Base-by-base conservation (phyloP, 2,797 vertebrate species). In the Paedocypris micromegethes region DNA sequence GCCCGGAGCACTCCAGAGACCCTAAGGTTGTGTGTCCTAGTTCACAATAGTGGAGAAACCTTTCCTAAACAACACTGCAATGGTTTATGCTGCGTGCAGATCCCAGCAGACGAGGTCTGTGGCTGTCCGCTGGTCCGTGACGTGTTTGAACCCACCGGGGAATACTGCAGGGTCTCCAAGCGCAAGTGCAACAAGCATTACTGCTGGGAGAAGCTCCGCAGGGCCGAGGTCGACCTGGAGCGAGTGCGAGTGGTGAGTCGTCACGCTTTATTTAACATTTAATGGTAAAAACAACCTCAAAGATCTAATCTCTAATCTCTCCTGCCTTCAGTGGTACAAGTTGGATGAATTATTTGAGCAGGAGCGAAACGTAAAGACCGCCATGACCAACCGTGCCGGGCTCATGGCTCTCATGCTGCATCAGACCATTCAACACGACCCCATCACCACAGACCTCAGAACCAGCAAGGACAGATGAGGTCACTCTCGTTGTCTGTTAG, bases 361-460 rank as follows among this genome's bases (percentile, higher is more conserved):
- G 84, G 94, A 96, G 80, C 90, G 94, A 4, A 95, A 95, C 3
- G 90, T 95, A 0, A 87, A 92, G 45, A 91, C 91, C 3, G 94
- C 94, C 3, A 95, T 96, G 94, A 94, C 94, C 0, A 95, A 95
- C 67, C 85, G 91, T 0, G 91, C 91, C 0, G 94, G 94, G 0
- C 82, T 96, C 6, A 76, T 96, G 79, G 94, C 94, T 38, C 87
- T 96, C 49, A 96, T 96, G 93, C 81, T 96, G 61, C 94, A 96
- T 77, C 94, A 96, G 65, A 95, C 94, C 9, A 96, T 96, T 74
- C 94, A 96, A 58, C 94, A 96, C 0, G 94, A 96, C 80, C 93
- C 94, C 0, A 86, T 91, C 71, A 92, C 92, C 44, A 92, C 93
- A 0, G 93, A 96, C 83, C 88, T 96, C 53, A 90, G 94, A 61